phyloP scores from a whole-genome alignment of 2,113 vertebrate species.

The Gallinago undulata region DNA sequence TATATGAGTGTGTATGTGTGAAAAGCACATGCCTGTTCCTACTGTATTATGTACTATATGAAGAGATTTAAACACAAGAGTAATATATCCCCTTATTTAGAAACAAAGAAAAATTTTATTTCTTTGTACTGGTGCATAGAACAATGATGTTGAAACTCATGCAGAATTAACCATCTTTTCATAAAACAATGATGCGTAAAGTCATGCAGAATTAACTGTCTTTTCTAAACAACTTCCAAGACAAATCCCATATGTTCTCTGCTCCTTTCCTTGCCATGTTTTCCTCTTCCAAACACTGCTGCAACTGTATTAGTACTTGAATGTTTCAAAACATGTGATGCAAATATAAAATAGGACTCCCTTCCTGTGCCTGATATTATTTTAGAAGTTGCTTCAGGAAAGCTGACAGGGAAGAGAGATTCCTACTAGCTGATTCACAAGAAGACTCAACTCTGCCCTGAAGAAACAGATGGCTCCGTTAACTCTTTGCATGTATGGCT shows the following conservation, averaged over 20 bases:
- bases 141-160: not conserved
- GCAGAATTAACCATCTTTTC: not conserved
- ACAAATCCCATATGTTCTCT: not conserved
- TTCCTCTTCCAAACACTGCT: not conserved
- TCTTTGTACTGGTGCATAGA: not conserved
- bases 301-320: not conserved
- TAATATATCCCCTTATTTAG: not conserved
- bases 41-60: not conserved
- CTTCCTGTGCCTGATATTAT: not conserved
- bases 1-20: not conserved
- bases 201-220: not conserved
- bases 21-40: not conserved
- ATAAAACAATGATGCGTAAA: not conserved
- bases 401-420: not conserved
- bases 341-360: not conserved
- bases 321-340: slow-evolving; percentile 11
- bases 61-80: not conserved
- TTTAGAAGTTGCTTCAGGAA: not conserved
- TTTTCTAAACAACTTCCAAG: not conserved
- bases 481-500: not conserved
- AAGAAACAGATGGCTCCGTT: slow-evolving; percentile 30
- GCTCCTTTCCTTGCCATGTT: not conserved
- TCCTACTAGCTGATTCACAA: slow-evolving; percentile 10
- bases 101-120: not conserved
- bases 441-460: not conserved